phyloP scores from a whole-genome alignment of 2,888 invertebrate genomes.

The Acanthococcus lagerstroemiae region DNA sequence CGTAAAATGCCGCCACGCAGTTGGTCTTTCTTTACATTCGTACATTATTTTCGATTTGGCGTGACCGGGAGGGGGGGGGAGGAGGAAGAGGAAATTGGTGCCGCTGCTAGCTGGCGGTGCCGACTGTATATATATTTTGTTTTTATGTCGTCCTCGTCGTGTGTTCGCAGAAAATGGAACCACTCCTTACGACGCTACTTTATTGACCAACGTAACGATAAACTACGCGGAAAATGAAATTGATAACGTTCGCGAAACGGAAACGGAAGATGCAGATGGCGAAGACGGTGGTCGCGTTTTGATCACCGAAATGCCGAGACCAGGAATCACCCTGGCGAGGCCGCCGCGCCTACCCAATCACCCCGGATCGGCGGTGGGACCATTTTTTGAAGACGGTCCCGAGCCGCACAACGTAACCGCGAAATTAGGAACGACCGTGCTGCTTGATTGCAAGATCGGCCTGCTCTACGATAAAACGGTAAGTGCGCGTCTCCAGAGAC shows the following conservation, averaged over 20 bases:
- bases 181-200: conserved; percentile 7
- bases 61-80: no score
- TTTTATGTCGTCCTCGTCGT: neutral
- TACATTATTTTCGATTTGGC: conserved; percentile 6
- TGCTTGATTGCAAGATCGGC: conserved; percentile 51
- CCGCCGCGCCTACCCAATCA: conserved; percentile 15
- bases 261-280: conserved; percentile 1
- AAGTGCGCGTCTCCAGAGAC: conserved; percentile 38
- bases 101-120: no score
- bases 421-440: conserved; percentile 49
- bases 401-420: conserved; percentile 49
- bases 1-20: no score
- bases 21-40: conserved; percentile 8
- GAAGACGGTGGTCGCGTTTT: neutral
- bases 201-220: conserved; percentile 7
- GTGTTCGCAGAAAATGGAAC: conserved; percentile 19
- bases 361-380: conserved; percentile 40
- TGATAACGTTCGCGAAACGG: conserved; percentile 14
- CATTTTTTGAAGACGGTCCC: conserved; percentile 52
- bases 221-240: conserved; percentile 24
- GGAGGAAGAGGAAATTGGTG: no score
- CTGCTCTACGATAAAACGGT: conserved; percentile 52
- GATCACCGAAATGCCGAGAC: conserved; percentile 12
- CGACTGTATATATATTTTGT: conserved; percentile 1
- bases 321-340: conserved; percentile 12